Conservation (phyloP, 2,113 vertebrate genomes). For the Misgurnus anguillicaudatus region DNA sequence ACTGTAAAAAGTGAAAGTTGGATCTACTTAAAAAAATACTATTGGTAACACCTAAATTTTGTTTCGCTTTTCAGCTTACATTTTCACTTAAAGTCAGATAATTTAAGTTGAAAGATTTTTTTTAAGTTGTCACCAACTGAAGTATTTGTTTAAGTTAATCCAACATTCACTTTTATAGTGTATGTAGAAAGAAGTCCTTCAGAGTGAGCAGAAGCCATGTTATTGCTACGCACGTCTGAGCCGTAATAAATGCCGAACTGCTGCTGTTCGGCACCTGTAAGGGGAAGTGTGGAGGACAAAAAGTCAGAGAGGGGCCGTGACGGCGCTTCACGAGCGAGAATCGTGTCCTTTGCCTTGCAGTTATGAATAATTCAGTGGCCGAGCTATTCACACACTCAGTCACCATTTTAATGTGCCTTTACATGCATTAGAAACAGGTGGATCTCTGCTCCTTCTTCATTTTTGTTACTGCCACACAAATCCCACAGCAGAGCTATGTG, state of each 20-base stretch:
- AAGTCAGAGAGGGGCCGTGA: conserved; percentile 26
- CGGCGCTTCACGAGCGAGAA: background rate
- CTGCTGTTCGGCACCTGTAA: conserved; percentile 30
- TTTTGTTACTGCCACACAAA: conserved; percentile 25
- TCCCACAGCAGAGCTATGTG: background rate
- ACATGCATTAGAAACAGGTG: conserved; percentile 47
- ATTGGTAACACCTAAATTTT: too few species aligned
- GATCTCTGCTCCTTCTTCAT: background rate
- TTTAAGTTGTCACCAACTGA: too few species aligned
- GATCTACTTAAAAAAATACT: too few species aligned
- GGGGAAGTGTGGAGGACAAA: conserved; percentile 18
- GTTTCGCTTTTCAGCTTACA: too few species aligned
- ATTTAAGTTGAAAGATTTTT: too few species aligned
- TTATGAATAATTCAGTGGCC: conserved; percentile 46
- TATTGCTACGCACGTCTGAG: conserved; percentile 12
- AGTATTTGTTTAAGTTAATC: too few species aligned
- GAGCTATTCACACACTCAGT: conserved; percentile 29
- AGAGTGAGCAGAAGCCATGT: background rate
- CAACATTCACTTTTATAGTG: too few species aligned
- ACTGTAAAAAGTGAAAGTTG: too few species aligned
- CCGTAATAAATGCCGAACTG: conserved; percentile 23
- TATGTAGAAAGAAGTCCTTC: too few species aligned
- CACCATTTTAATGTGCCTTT: conserved; percentile 39
- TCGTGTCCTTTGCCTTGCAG: conserved; percentile 26
- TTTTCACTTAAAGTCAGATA: too few species aligned